Conservation (phyloP, 2,888 invertebrate genomes). For the Toxonevra muliebris region DNA sequence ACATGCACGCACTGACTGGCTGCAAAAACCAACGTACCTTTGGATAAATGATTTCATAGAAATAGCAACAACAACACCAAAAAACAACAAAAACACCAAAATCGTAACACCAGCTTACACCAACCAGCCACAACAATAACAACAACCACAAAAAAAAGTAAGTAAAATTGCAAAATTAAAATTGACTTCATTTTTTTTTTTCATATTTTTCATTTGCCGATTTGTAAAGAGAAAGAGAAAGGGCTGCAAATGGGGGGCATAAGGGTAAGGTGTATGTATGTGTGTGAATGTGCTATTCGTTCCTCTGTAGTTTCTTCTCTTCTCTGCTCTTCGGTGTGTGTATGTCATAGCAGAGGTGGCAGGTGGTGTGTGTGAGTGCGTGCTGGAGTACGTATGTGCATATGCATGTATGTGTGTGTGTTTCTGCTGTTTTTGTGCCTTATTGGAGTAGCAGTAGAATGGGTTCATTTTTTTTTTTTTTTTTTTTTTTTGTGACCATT, state of each 20-base stretch:
- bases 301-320: neutral
- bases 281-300: neutral
- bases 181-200: conserved; percentile 17
- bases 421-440: neutral
- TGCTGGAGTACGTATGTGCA: conserved; percentile 3
- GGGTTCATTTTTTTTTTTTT: neutral
- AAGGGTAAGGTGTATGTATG: neutral
- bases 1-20: conserved; percentile 19
- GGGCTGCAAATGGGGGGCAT: neutral
- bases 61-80: conserved; percentile 15
- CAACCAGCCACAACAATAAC: conserved; percentile 31
- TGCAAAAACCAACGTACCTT: conserved; percentile 15
- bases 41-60: conserved; percentile 30
- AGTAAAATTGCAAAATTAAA: conserved; percentile 24
- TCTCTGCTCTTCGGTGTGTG: neutral
- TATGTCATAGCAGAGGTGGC: neutral
- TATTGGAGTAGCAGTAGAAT: neutral
- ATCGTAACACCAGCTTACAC: conserved; percentile 16
- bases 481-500: no score
- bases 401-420: conserved; percentile 14
- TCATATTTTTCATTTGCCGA: neutral
- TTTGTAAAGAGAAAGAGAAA: neutral
- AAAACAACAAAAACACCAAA: conserved; percentile 19
- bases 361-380: neutral
- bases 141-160: conserved; percentile 38